Conservation (phyloP, 2,797 vertebrate genomes). For the Anguilla pacifica region DNA sequence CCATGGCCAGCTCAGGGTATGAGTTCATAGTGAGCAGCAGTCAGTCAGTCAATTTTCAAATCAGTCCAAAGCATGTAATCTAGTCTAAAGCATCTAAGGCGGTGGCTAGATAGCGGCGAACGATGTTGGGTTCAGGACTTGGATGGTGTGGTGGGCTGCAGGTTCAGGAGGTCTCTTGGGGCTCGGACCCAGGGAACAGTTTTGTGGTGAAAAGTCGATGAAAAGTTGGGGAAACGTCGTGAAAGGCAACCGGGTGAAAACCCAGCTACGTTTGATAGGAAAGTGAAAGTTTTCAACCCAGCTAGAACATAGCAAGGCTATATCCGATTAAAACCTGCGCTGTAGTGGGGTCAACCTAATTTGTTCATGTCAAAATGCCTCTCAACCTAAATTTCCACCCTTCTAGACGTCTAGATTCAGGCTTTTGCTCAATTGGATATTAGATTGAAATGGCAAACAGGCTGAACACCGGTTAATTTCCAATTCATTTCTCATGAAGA, state of each 20-base stretch:
- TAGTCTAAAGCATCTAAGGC: not conserved
- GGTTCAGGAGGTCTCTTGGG: no score
- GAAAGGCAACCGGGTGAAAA: no score
- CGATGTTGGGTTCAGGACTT: not conserved
- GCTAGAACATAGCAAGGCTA: no score
- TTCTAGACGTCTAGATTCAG: not conserved
- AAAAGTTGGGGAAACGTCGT: no score
- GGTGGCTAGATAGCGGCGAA: not conserved
- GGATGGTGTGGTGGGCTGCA: not conserved
- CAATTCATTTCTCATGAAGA: not conserved
- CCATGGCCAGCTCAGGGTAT: not conserved
- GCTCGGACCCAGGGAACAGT: no score
- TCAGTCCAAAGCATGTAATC: no score
- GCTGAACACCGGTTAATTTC: not conserved
- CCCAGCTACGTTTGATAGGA: no score
- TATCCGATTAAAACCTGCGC: no score
- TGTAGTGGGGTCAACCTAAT: not conserved
- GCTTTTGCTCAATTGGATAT: not conserved
- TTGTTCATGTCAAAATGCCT: not conserved
- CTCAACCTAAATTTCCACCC: not conserved
- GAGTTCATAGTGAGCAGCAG: not conserved
- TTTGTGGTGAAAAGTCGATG: no score
- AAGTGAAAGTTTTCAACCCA: no score
- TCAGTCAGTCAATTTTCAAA: not conserved
- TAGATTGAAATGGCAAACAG: not conserved